Evolutionary conservation across 2,797 vertebrate species (phyloP).

Genomic region (Lophius americanus): DNA sequence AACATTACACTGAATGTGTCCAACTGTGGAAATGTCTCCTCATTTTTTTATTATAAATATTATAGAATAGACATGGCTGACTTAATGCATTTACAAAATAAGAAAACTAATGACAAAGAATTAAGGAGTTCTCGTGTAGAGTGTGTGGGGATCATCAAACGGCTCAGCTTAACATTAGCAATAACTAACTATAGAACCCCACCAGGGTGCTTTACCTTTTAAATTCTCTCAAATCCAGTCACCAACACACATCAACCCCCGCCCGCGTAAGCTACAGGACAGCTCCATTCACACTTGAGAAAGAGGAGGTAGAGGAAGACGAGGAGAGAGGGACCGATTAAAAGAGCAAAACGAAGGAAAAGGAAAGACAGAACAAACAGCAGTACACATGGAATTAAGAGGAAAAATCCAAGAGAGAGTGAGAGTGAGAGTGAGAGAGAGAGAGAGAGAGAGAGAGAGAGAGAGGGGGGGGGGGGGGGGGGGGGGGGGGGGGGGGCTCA

Average conservation of each 20-base stretch:
- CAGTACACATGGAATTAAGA: constrained; percentile 38
- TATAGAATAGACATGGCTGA: no score
- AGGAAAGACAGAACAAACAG: background rate
- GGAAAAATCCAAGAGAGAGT: constrained; percentile 41
- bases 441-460: constrained; percentile 28
- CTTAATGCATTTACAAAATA: background rate
- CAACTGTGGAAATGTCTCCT: background rate
- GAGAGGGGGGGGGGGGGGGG: no score
- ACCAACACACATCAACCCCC: constrained; percentile 64
- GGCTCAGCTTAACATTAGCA: constrained; percentile 13
- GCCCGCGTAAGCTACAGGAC: constrained; percentile 56
- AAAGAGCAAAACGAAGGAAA: constrained; percentile 1
- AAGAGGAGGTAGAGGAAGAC: constrained; percentile 34
- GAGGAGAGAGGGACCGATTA: constrained; percentile 23
- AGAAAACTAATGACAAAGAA: background rate
- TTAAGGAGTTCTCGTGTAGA: constrained; percentile 12
- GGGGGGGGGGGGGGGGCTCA: no score
- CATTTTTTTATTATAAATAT: no score
- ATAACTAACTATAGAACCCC: constrained; percentile 51
- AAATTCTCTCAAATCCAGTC: constrained; percentile 70
- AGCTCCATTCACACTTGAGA: constrained; percentile 67
- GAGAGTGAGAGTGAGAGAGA: constrained; percentile 19
- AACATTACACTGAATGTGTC: background rate
- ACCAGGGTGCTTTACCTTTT: constrained; percentile 70
- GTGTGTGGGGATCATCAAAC: constrained; percentile 25